phyloP scores from a whole-genome alignment of 2,797 vertebrate genomes.

The Arvicola amphibius region DNA sequence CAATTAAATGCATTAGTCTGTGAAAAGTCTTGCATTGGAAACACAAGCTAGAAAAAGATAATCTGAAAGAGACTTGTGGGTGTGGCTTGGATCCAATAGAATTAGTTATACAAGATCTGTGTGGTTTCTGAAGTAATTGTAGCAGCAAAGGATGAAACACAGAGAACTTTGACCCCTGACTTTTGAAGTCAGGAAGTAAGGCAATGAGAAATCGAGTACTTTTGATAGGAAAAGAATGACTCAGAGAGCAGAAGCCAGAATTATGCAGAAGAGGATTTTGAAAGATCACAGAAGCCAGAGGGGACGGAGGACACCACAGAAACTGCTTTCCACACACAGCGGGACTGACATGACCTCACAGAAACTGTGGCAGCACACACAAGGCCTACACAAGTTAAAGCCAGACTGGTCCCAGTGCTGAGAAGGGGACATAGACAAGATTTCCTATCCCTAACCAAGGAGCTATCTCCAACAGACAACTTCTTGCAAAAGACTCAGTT shows the following conservation, averaged over 20 bases:
- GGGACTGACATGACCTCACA: not conserved
- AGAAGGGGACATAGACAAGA: no score
- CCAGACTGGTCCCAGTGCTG: not conserved
- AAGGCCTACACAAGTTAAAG: no score
- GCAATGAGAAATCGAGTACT: not conserved
- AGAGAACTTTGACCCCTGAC: not conserved
- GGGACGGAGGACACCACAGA: no score
- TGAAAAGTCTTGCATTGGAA: not conserved
- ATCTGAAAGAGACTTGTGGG: not conserved
- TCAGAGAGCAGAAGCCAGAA: not conserved
- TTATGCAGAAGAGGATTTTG: not conserved
- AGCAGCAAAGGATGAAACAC: not conserved
- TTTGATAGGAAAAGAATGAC: not conserved
- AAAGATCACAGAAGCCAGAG: no score
- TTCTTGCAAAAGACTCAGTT: not conserved
- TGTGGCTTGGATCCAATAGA: not conserved
- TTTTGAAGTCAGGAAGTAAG: not conserved
- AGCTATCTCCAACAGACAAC: not conserved
- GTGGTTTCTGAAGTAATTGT: not conserved
- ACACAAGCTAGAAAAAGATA: not conserved
- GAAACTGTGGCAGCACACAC: no score
- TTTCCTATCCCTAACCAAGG: not conserved
- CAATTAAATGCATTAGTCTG: not conserved
- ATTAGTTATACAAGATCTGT: not conserved
- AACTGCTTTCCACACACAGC: no score